Conservation (phyloP, 2,797 vertebrate species). For the Morelia viridis region DNA sequence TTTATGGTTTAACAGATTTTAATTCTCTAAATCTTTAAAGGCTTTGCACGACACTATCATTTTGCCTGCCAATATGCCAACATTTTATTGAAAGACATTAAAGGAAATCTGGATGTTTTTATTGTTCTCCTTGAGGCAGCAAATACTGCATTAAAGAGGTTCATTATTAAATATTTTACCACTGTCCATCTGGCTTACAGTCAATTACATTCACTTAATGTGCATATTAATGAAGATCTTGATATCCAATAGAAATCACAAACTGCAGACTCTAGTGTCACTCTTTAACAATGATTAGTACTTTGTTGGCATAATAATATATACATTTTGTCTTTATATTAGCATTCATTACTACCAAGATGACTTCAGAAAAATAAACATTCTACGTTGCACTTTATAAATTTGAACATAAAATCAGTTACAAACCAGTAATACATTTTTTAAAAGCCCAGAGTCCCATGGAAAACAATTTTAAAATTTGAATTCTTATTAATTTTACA, state of each 20-base stretch:
- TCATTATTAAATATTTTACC: constrained; percentile 51
- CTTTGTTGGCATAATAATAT: constrained; percentile 41
- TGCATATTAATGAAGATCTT: constrained; percentile 61
- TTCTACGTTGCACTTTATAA: constrained; percentile 38
- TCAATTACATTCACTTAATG: constrained; percentile 63
- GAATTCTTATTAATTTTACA: background rate
- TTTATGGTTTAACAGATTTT: constrained; percentile 18
- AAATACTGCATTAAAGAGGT: constrained; percentile 36
- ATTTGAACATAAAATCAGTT: constrained; percentile 33
- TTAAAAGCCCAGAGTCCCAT: background rate
- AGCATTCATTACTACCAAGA: constrained; percentile 46
- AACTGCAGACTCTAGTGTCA: constrained; percentile 47
- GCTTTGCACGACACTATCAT: constrained; percentile 26
- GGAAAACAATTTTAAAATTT: background rate
- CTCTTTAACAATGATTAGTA: constrained; percentile 50
- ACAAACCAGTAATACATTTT: background rate
- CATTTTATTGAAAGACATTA: constrained; percentile 32
- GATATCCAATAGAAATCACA: constrained; percentile 52
- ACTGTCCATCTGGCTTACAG: constrained; percentile 62
- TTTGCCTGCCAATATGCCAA: constrained; percentile 40
- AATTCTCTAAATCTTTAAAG: constrained; percentile 50
- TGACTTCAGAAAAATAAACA: constrained; percentile 48
- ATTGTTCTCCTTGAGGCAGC: constrained; percentile 58
- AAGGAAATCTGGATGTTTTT: constrained; percentile 32
- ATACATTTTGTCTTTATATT: constrained; percentile 46